phyloP scores from a whole-genome alignment of 1,140 invertebrate genomes.

The Dryas iulia region DNA sequence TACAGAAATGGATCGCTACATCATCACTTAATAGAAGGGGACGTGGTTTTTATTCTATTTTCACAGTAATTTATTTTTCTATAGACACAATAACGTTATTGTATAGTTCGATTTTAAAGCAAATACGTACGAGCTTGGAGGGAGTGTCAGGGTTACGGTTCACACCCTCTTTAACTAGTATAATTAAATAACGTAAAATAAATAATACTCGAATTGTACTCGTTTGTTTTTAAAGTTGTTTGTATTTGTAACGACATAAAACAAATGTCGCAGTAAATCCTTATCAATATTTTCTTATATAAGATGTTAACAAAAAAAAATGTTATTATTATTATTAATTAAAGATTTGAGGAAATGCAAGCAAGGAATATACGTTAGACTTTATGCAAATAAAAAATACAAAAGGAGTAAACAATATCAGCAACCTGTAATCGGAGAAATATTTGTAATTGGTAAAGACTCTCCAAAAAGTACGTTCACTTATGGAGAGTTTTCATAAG shows the following conservation, averaged over 20 bases:
- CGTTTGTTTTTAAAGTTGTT: not conserved
- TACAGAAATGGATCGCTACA: constrained; percentile 73
- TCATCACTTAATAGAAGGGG: constrained; percentile 77
- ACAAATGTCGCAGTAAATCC: no score
- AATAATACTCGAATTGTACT: constrained; percentile 20
- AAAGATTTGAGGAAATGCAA: no score
- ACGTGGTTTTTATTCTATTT: constrained; percentile 75
- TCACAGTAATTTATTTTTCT: constrained; percentile 78
- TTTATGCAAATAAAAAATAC: no score
- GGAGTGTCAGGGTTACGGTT: constrained; percentile 64
- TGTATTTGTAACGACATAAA: not conserved
- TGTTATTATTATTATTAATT: no score
- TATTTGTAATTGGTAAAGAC: no score
- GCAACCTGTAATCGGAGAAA: no score
- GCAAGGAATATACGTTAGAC: no score
- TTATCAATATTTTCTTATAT: no score
- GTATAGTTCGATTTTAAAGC: constrained; percentile 72
- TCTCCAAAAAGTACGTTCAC: no score
- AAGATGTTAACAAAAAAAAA: no score
- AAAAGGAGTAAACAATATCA: no score
- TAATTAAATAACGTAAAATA: constrained; percentile 32
- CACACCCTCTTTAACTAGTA: constrained; percentile 60
- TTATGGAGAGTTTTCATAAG: no score
- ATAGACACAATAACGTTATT: constrained; percentile 69
- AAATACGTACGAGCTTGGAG: constrained; percentile 66